Conservation (phyloP, 2,113 vertebrate species). For the Planiliza haematocheilus region DNA sequence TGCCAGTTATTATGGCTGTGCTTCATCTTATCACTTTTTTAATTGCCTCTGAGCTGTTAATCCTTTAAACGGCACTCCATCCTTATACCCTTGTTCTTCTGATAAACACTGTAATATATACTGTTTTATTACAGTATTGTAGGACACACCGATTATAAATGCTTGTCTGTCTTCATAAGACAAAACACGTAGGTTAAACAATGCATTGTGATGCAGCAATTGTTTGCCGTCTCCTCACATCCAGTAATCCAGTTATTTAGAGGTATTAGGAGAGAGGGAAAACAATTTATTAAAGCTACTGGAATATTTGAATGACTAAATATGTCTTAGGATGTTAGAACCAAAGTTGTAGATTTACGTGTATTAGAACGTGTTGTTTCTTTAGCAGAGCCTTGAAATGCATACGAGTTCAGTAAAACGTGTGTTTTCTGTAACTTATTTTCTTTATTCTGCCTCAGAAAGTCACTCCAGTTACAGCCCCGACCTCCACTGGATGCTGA, state of each 20-base stretch:
- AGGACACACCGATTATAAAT: neutral
- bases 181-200: constrained; percentile 19
- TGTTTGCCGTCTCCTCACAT: neutral
- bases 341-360: neutral
- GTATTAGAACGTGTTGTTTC: neutral
- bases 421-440: neutral
- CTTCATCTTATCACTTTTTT: constrained; percentile 19
- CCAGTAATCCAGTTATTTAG: neutral
- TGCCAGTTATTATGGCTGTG: constrained; percentile 8
- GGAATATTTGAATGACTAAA: neutral
- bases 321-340: neutral
- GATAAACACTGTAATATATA: neutral
- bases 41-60: constrained; percentile 1
- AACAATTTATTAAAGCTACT: neutral
- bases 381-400: no score
- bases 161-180: neutral
- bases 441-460: constrained; percentile 2
- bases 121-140: neutral
- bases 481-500: neutral
- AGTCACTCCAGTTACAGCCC: neutral
- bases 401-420: neutral
- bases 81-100: neutral
- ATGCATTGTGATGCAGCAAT: neutral
- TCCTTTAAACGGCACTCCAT: constrained; percentile 10
- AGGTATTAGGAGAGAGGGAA: neutral